Evolutionary conservation across 2,113 vertebrate genomes (phyloP).

Genomic region (Girardinichthys multiradiatus): DNA sequence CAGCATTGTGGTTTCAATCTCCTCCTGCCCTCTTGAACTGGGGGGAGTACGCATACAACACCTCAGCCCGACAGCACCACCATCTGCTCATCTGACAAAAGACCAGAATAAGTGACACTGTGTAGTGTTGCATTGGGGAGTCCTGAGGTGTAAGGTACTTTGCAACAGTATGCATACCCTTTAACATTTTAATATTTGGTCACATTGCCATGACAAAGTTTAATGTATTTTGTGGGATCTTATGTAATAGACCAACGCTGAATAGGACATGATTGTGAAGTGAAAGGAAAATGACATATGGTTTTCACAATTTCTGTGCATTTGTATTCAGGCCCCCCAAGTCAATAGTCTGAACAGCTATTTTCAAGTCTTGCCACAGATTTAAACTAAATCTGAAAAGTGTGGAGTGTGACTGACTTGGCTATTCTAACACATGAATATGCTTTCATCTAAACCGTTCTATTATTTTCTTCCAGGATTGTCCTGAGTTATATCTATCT

Average conservation of each 20-base stretch:
- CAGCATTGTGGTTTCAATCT: conserved; percentile 72
- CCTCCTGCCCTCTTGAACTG: conserved; percentile 62
- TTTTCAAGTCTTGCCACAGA: too few species aligned
- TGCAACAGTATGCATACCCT: conserved; percentile 56
- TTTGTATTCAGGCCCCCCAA: background rate
- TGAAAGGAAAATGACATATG: too few species aligned
- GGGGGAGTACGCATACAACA: conserved; percentile 25
- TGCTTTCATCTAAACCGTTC: too few species aligned
- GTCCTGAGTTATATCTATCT: too few species aligned
- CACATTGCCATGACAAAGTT: background rate
- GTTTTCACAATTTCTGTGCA: background rate
- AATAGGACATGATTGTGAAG: background rate
- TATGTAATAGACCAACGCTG: background rate
- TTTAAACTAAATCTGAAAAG: too few species aligned
- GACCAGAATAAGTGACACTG: conserved; percentile 55
- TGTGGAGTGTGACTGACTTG: too few species aligned
- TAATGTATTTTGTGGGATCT: background rate
- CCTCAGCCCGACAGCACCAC: conserved; percentile 57
- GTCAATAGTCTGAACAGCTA: too few species aligned
- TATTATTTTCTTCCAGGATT: too few species aligned
- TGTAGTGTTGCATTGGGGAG: conserved; percentile 33
- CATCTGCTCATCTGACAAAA: conserved; percentile 70
- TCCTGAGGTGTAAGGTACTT: conserved; percentile 52
- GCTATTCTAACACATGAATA: too few species aligned
- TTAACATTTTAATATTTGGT: background rate